A percentile compares a stretch with the other conserved stretches of the same genome.
Evolutionary conservation across 1,140 invertebrate genomes (phyloP).

Genomic region (Contarinia nasturtii): DNA sequence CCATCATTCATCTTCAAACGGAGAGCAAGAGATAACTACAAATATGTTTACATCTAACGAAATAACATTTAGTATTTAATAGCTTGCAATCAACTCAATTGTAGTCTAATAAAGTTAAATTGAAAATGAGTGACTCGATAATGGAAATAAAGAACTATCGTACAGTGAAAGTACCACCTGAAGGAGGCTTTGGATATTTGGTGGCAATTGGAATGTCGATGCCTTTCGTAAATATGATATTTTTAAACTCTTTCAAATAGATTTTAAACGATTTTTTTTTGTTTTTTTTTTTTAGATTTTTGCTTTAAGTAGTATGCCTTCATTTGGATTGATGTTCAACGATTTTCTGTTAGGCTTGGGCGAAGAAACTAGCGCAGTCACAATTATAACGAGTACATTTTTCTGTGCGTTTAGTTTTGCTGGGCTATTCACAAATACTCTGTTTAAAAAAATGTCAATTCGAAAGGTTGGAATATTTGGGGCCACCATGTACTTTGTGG

Average conservation of each 20-base stretch:
- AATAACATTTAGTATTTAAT: too few relatives aligned
- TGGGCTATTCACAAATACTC: conserved; percentile 32
- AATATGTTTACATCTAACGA: too few relatives aligned
- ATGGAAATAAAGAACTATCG: conserved; percentile 3
- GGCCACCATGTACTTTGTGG: conserved; percentile 28
- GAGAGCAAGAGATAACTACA: too few relatives aligned
- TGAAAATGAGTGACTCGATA: too few relatives aligned
- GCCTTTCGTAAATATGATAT: too few relatives aligned
- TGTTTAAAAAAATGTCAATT: conserved; percentile 28
- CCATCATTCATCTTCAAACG: too few relatives aligned
- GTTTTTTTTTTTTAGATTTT: conserved; percentile 25
- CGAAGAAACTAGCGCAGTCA: conserved; percentile 34
- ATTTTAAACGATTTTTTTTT: too few relatives aligned
- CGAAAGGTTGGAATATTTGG: conserved; percentile 34
- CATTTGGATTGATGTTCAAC: conserved; percentile 43
- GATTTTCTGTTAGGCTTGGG: conserved; percentile 36
- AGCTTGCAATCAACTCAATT: too few relatives aligned
- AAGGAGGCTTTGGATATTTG: conserved; percentile 42
- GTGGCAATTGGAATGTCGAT: conserved; percentile 27
- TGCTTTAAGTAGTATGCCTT: conserved; percentile 31
- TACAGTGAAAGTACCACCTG: conserved; percentile 24
- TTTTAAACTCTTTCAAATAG: too few relatives aligned
- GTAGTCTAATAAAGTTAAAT: too few relatives aligned
- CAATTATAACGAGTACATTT: conserved; percentile 35
- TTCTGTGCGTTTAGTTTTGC: conserved; percentile 15